Base-by-base conservation (phyloP, 2,113 vertebrate genomes). In the Leptobrachium ailaonicum region DNA sequence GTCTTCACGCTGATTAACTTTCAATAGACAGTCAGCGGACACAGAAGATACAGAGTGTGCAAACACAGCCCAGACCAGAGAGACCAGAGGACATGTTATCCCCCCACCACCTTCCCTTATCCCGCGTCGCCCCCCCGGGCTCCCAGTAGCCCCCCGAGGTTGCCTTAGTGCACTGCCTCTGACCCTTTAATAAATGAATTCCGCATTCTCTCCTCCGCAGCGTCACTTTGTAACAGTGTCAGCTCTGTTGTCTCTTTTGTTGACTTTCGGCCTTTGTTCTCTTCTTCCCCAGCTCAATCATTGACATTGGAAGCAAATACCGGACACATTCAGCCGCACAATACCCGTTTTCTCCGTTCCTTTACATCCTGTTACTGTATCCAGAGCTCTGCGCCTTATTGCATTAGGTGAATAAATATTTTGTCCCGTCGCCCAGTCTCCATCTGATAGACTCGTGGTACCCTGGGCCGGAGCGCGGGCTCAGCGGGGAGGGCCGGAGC, bases 1-100 rank as follows among this genome's bases (percentile, higher is more conserved):
- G 8, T 68, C 41, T 74, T 69, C 53, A 47, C 78, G 71, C 41
- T 68, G 71, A 60, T 67, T 80, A 68, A 73, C 71, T 74, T 68
- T 79, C 69, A 60, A 73, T 73, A 14, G 70, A 80, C 47, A 80
- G 63, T 14, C 53, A 58, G 41, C 50, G 32, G 66, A 47, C 47
- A 2, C 77, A 66, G 70, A 66, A 8, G 43, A 66, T 66, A 56
- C 58, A 5, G 40, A 79, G 77, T 79, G 62, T 72, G 69, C 68
- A 79, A 79, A 66, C 44, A 79, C 70, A 54, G 50, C 60, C 44
- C 77, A 32, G 12, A 66, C 41, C 64, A 10, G 14, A 56, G 54
- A 20, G 32, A 44, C 40, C 40, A 41, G 62, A 42, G n/a, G n/a
- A 41, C 11, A 41, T 3, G 42, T 5, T 3, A 50, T 41, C 20